Evolutionary conservation across 2,888 invertebrate species (phyloP), one percentile per base, ranked within the genome.

Genomic region (Dyspetes luteomarginatus): DNA sequence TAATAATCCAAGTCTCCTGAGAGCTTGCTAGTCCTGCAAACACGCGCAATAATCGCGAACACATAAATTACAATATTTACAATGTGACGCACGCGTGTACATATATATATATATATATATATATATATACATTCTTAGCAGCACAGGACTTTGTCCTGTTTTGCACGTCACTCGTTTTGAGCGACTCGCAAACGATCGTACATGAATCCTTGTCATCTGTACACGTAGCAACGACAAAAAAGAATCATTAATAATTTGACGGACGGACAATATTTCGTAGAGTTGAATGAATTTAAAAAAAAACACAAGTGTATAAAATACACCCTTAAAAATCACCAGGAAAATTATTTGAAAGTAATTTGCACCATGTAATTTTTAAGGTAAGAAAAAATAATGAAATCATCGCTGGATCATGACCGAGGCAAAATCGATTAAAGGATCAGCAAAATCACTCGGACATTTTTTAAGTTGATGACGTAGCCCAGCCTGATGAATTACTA

Each of bases 31-130:
- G 12, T 62, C 41, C 19, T 30, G 28, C 26, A 19, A 5, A 26
- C 9, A 7, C 68, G 45, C 24, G 36, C 36, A 24, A 24, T 64
- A 5, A 36, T n/a, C 24, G 36, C 56, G 45, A 56, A 19, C 48
- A 60, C 75, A 67, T 78, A 62, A 75, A 82, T 82, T 76, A 79
- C 55, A 72, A 78, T 82, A 82, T 82, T 78, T 82, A 82, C 82
- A 82, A 75, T 48, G 69, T 64, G 55, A 19, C 17, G 15, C 17
- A 56, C 56, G 56, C 62, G 26, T 15, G 26, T n/a, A 7, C 15
- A 28, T 30, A 36, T 12, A 24, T 43, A 43, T 22, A 30, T 22
- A 58, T 17, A 43, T 26, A 30, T n/a, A n/a, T n/a, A 26, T 22
- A n/a, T 17, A 3, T 67, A 28, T 19, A 19, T 26, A 55, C 45